These are phyloP conservation scores for Strix aluco DNA, from an alignment of 2,113 vertebrate genomes.

Conservation along the genomic window DNA sequence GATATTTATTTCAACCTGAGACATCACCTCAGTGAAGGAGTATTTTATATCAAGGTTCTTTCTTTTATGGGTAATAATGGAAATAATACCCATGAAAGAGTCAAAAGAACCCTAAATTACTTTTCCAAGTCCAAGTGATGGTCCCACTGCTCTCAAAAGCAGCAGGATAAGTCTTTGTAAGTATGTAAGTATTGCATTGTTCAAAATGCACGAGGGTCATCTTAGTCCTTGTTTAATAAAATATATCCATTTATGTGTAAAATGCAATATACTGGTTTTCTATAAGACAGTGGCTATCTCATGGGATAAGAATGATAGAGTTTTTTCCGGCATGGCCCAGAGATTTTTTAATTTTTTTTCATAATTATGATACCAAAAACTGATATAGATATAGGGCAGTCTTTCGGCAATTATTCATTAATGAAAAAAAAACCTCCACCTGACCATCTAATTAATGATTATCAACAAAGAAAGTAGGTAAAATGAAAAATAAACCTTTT, in stretches of 20 bases:
- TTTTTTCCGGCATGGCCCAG: background rate
- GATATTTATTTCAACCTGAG: background rate
- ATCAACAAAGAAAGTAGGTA: background rate
- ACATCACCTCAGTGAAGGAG: background rate
- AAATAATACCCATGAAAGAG: background rate
- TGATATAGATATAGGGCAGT: background rate
- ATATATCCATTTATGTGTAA: background rate
- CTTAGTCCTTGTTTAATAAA: background rate
- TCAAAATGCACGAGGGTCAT: background rate
- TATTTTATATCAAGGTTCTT: background rate
- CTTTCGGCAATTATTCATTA: background rate
- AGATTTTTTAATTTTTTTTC: background rate
- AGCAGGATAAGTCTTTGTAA: background rate
- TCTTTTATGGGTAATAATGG: background rate
- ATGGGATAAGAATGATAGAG: background rate
- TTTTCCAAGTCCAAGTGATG: background rate
- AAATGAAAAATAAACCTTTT: background rate
- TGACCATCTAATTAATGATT: constrained; percentile 11
- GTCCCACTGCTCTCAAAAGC: background rate
- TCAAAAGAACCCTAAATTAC: background rate
- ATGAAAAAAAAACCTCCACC: background rate
- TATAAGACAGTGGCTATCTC: background rate
- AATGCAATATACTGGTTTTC: background rate
- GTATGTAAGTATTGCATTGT: background rate
- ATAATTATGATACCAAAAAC: background rate